Evolutionary conservation across 2,797 vertebrate species (phyloP).

Genomic region (Scolopax bukidnonensis): DNA sequence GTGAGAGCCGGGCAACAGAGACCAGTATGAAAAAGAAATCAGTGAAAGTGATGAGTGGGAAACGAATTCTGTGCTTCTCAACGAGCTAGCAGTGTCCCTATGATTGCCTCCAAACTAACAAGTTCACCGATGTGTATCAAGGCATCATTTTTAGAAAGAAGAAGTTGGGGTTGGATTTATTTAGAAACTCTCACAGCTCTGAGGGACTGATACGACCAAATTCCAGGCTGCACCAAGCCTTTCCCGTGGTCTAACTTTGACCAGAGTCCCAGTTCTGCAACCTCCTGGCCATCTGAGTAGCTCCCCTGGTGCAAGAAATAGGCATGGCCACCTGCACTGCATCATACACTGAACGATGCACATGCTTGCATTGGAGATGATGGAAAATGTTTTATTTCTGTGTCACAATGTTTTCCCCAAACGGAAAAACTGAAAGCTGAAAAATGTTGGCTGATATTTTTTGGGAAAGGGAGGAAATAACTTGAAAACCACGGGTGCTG

Average conservation of each 20-base stretch:
- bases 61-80: neutral
- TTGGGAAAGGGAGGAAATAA: neutral
- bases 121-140: conserved; percentile 29
- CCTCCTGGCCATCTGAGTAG: rapidly evolving
- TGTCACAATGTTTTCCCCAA: neutral
- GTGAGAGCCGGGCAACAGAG: neutral
- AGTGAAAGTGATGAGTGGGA: neutral
- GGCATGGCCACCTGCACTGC: rapidly evolving
- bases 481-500: neutral
- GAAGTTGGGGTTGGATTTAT: neutral
- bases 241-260: neutral
- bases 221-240: neutral
- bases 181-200: conserved; percentile 16
- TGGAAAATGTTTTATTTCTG: neutral
- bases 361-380: neutral
- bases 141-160: conserved; percentile 48
- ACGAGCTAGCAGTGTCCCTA: neutral
- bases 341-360: neutral
- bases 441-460: neutral
- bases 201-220: neutral
- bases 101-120: neutral
- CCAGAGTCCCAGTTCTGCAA: neutral
- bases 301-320: neutral
- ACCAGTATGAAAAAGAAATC: neutral
- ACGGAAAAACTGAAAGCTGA: neutral